Evolutionary conservation across 2,113 vertebrate species (phyloP).

Genomic region (Myanophis thanlyinensis): DNA sequence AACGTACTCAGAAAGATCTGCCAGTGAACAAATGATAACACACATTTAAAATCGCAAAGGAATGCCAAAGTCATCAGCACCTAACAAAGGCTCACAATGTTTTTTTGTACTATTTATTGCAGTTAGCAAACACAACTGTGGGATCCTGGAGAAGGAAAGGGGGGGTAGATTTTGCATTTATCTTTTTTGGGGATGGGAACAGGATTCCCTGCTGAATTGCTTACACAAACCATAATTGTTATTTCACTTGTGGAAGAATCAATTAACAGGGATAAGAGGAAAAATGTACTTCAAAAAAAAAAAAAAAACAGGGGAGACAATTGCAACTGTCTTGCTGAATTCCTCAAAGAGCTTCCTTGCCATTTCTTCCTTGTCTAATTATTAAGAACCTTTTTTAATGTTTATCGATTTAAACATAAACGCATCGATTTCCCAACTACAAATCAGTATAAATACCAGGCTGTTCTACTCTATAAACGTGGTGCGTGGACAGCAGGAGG

Average conservation of each 20-base stretch:
- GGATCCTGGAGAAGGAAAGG: background rate
- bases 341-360: background rate
- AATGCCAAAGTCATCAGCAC: background rate
- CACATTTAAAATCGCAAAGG: constrained; percentile 37
- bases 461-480: background rate
- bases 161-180: too few relatives aligned
- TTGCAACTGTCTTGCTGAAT: background rate
- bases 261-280: background rate
- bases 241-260: background rate
- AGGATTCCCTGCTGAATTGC: background rate
- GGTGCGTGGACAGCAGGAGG: background rate
- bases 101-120: background rate
- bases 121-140: background rate
- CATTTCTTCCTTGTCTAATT: constrained; percentile 9
- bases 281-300: too few relatives aligned
- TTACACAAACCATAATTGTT: background rate
- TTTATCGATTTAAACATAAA: constrained; percentile 15
- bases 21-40: background rate
- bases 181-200: background rate
- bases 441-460: constrained; percentile 32
- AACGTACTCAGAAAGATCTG: too few relatives aligned
- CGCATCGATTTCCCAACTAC: constrained; percentile 4
- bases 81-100: background rate
- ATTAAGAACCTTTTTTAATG: background rate
- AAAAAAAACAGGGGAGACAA: background rate